Conservation (phyloP, 2,888 invertebrate species). For the Pegoplata infirma region DNA sequence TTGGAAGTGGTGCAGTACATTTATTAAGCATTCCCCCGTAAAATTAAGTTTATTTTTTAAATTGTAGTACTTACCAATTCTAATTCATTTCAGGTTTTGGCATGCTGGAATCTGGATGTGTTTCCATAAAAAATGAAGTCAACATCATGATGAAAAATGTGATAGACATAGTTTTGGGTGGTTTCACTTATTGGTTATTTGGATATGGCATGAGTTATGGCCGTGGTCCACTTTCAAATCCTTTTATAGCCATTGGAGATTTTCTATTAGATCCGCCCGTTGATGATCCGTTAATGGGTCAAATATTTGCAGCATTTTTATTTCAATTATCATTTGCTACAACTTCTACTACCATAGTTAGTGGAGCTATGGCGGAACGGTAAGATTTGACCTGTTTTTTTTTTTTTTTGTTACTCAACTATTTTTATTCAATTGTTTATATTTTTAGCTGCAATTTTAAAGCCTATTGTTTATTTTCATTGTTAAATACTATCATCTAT, state of each 20-base stretch:
- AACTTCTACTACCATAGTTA: constrained; percentile 91
- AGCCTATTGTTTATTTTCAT: constrained; percentile 93
- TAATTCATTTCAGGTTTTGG: constrained; percentile 87
- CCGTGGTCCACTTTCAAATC: constrained; percentile 84
- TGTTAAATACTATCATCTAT: constrained; percentile 92
- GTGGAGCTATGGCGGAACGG: constrained; percentile 97
- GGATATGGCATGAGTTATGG: constrained; percentile 96
- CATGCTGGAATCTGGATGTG: constrained; percentile 95
- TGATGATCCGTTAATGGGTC: constrained; percentile 88
- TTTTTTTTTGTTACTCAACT: not conserved
- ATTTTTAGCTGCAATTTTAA: constrained; percentile 88
- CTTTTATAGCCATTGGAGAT: constrained; percentile 90
- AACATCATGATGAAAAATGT: constrained; percentile 99
- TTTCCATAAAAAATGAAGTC: constrained; percentile 95
- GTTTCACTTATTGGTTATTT: constrained; percentile 93
- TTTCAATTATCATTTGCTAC: constrained; percentile 95
- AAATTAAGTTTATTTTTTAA: too few relatives aligned
- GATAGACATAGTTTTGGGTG: constrained; percentile 94
- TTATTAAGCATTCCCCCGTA: too few relatives aligned
- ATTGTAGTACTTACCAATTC: not conserved
- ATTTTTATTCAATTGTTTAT: not conserved
- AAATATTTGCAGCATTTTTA: constrained; percentile 91
- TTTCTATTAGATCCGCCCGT: constrained; percentile 88
- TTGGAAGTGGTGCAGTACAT: too few relatives aligned
- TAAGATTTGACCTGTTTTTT: constrained; percentile 71